Evolutionary conservation across 2,113 vertebrate genomes (phyloP).

Genomic region (Osmerus eperlanus): DNA sequence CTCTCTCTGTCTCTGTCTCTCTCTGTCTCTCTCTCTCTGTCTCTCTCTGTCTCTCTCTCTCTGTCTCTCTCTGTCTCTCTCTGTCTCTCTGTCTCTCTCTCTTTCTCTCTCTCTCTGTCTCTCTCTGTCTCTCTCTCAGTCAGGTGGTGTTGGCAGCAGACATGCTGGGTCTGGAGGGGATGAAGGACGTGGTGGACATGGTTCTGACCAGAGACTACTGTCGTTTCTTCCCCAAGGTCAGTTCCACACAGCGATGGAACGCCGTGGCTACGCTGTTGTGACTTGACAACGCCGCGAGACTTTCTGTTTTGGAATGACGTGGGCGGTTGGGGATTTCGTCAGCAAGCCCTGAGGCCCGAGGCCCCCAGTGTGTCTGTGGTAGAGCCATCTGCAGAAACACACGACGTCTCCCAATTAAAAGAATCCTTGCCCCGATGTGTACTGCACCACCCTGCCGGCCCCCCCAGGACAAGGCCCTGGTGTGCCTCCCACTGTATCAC

Average conservation of each 20-base stretch:
- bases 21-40: too few species aligned
- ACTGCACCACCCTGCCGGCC: neutral
- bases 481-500: conserved; percentile 1
- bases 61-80: too few species aligned
- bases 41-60: too few species aligned
- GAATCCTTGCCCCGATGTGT: neutral
- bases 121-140: conserved; percentile 57
- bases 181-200: conserved; percentile 88
- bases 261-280: too few species aligned
- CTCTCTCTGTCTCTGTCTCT: too few species aligned
- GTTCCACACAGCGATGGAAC: neutral
- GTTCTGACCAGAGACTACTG: conserved; percentile 91
- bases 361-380: neutral
- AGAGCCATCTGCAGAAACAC: neutral
- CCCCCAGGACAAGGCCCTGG: neutral
- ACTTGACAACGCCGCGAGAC: too few species aligned
- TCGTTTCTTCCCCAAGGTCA: conserved; percentile 92
- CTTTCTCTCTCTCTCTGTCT: too few species aligned
- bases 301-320: too few species aligned
- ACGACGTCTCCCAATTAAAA: neutral
- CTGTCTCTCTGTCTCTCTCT: too few species aligned
- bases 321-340: too few species aligned
- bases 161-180: conserved; percentile 91
- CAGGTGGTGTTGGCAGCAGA: conserved; percentile 85
- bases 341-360: too few species aligned